phyloP scores from a whole-genome alignment of 2,797 vertebrate genomes.

The Muscicapa comitata region DNA sequence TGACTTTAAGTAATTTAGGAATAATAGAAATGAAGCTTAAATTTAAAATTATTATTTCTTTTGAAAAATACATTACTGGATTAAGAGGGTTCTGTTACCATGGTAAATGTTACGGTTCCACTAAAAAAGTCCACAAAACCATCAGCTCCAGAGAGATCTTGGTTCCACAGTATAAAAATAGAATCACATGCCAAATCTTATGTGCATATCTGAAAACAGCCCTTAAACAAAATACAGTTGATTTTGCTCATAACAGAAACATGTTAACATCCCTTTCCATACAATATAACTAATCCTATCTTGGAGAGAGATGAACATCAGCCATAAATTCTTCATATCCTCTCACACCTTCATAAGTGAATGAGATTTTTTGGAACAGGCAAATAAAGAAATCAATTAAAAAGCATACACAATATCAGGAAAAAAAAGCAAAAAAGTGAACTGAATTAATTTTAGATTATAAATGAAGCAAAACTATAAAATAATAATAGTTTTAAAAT shows the following conservation, averaged over 20 bases:
- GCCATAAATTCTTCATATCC: background rate
- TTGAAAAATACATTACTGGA: background rate
- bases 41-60: background rate
- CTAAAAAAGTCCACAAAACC: background rate
- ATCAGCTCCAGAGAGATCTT: background rate
- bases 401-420: background rate
- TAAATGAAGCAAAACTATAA: background rate
- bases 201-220: background rate
- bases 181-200: background rate
- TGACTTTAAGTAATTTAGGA: background rate
- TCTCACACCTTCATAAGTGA: background rate
- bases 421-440: background rate
- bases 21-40: background rate
- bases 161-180: background rate
- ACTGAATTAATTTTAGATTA: background rate
- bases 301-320: background rate
- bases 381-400: background rate
- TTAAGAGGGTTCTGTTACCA: background rate
- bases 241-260: background rate
- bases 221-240: background rate
- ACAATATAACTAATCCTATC: background rate
- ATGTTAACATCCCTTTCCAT: background rate
- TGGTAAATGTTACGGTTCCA: background rate
- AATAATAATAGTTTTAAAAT: background rate
- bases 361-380: background rate